Conservation (phyloP, 35 echinoderm and acorn worm genomes). For the Strongylocentrotus purpuratus region DNA sequence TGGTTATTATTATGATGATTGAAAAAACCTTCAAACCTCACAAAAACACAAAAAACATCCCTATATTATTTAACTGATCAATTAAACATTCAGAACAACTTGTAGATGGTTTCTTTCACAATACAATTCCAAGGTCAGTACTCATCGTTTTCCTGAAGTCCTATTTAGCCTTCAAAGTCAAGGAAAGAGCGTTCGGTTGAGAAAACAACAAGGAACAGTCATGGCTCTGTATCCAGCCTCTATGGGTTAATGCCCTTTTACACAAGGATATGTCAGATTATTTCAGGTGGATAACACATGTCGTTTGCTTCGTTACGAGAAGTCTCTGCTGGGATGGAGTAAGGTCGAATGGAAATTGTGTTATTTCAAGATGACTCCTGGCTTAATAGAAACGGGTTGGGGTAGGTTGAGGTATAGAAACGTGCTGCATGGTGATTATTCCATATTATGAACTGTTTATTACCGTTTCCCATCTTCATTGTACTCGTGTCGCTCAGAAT, state of each 20-base stretch:
- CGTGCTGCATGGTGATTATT: not conserved
- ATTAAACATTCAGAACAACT: too few relatives aligned
- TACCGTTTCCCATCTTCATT: not conserved
- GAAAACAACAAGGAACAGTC: not conserved
- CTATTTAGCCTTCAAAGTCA: too few relatives aligned
- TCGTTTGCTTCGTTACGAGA: not conserved
- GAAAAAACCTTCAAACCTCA: too few relatives aligned
- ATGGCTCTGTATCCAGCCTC: not conserved
- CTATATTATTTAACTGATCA: too few relatives aligned
- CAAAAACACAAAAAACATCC: too few relatives aligned
- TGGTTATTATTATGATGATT: too few relatives aligned
- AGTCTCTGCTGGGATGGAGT: not conserved
- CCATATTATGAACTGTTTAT: not conserved
- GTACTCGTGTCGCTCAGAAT: not conserved
- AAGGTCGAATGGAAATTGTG: constrained; percentile 17
- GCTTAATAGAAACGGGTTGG: not conserved
- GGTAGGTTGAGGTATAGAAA: not conserved
- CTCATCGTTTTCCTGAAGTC: too few relatives aligned
- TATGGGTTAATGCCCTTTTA: not conserved
- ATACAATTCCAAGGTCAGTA: too few relatives aligned
- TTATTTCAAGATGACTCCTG: not conserved
- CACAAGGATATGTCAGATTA: not conserved
- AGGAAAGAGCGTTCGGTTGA: too few relatives aligned
- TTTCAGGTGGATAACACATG: constrained; percentile 10
- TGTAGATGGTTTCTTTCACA: too few relatives aligned